Percentiles rank a stretch among this genome's conserved stretches.
These are phyloP conservation scores for Rhinopithecus roxellana DNA, from an alignment of 2,113 vertebrate genomes.

Conservation along the genomic window DNA sequence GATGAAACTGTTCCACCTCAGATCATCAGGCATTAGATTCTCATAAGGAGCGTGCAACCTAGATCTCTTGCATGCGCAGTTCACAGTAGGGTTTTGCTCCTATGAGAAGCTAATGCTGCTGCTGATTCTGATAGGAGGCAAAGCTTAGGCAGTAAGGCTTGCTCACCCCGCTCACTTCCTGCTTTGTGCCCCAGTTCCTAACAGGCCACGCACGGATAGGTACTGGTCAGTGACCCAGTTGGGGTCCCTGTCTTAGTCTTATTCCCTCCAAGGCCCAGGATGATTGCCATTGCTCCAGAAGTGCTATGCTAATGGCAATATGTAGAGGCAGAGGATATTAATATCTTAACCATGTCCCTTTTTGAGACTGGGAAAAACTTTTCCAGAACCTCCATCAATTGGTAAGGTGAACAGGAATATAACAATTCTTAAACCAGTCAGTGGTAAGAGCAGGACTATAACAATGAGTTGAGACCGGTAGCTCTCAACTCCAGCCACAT, in stretches of 20 bases:
- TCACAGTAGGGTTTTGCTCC: too few species aligned
- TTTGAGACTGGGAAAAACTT: neutral
- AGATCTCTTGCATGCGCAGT: too few species aligned
- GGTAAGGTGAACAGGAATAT: accelerated
- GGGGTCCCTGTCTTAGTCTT: neutral
- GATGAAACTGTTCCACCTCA: too few species aligned
- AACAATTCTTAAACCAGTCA: neutral
- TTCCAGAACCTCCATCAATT: neutral
- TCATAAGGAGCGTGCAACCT: too few species aligned
- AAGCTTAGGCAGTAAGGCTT: too few species aligned
- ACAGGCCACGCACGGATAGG: too few species aligned
- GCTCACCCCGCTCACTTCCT: too few species aligned
- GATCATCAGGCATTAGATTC: too few species aligned
- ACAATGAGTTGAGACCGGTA: neutral
- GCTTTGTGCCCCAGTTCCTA: too few species aligned
- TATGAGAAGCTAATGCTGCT: too few species aligned
- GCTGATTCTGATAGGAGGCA: too few species aligned
- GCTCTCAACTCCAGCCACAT: neutral
- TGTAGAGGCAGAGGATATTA: neutral
- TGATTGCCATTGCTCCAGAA: neutral
- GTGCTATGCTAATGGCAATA: neutral
- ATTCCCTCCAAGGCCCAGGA: neutral
- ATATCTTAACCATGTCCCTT: neutral
- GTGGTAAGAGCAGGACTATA: neutral
- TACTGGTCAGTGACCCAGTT: too few species aligned